A percentile compares a stretch with the other conserved stretches of the same genome.
phyloP scores from a whole-genome alignment of 2,888 invertebrate genomes.

The Plagodis dolabraria region DNA sequence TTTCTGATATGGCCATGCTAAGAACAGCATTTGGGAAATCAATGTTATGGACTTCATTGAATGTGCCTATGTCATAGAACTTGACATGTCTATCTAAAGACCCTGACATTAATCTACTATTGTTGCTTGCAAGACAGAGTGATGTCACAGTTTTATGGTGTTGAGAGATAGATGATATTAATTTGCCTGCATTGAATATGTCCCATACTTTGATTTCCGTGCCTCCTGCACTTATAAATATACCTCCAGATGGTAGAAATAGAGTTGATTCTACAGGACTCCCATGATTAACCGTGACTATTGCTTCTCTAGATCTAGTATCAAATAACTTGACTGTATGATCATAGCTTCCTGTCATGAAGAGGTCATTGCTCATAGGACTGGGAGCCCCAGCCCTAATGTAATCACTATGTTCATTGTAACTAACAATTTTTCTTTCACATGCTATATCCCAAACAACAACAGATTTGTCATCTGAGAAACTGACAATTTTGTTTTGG shows the following conservation, averaged over 20 bases:
- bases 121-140: constrained; percentile 91
- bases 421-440: constrained; percentile 89
- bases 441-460: constrained; percentile 96
- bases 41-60: constrained; percentile 94
- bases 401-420: constrained; percentile 91
- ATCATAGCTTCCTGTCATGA: constrained; percentile 96
- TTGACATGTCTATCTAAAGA: constrained; percentile 97
- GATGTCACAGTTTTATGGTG: constrained; percentile 98
- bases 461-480: constrained; percentile 95
- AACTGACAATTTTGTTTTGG: constrained; percentile 92
- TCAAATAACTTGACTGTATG: constrained; percentile 95
- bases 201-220: constrained; percentile 98
- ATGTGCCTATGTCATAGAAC: constrained; percentile 94
- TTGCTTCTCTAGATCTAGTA: constrained; percentile 88
- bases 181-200: constrained; percentile 93
- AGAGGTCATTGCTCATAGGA: constrained; percentile 89
- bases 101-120: constrained; percentile 93
- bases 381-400: constrained; percentile 93
- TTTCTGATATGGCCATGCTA: constrained; percentile 90
- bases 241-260: constrained; percentile 94
- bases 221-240: constrained; percentile 96
- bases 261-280: constrained; percentile 95
- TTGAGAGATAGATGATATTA: constrained; percentile 93
- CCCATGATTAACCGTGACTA: constrained; percentile 92
- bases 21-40: constrained; percentile 96